These are phyloP conservation scores for Chymomyza costata DNA, from an alignment of 1,140 invertebrate genomes.

Conservation along the genomic window DNA sequence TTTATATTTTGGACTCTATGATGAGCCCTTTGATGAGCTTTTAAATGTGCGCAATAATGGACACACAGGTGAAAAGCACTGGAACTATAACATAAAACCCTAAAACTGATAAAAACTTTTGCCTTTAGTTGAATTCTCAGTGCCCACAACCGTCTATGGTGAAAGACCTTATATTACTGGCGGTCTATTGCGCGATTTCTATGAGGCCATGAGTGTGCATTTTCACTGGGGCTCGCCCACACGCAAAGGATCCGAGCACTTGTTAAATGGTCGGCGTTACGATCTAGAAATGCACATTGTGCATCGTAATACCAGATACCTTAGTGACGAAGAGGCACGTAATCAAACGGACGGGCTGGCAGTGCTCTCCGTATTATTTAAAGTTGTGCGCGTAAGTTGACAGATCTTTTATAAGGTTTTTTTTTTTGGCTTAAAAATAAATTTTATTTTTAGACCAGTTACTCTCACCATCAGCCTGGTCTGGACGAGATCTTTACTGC, in stretches of 20 bases:
- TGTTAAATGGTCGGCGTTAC: constrained; percentile 77
- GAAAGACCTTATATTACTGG: constrained; percentile 40
- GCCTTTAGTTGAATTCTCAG: constrained; percentile 48
- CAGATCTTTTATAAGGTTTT: not conserved
- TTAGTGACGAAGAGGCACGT: constrained; percentile 79
- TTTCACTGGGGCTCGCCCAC: constrained; percentile 78
- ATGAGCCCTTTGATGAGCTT: constrained; percentile 39
- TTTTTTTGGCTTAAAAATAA: not conserved
- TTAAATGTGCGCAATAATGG: constrained; percentile 46
- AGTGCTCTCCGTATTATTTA: constrained; percentile 88
- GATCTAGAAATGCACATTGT: constrained; percentile 91
- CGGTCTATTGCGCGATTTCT: constrained; percentile 60
- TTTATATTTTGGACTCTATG: constrained; percentile 37
- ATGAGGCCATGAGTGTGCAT: constrained; percentile 76
- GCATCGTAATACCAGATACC: constrained; percentile 86
- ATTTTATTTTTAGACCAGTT: constrained; percentile 11
- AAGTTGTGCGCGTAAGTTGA: constrained; percentile 78
- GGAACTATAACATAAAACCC: too few species aligned
- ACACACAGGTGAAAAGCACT: constrained; percentile 31
- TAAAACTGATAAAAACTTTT: too few species aligned
- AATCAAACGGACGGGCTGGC: constrained; percentile 83
- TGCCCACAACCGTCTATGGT: constrained; percentile 40
- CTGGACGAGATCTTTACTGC: constrained; percentile 46
- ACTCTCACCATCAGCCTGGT: constrained; percentile 35
- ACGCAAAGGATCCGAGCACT: constrained; percentile 77